These are phyloP conservation scores for Phaedon cochleariae DNA, from an alignment of 2,888 invertebrate genomes.

Conservation along the genomic window DNA sequence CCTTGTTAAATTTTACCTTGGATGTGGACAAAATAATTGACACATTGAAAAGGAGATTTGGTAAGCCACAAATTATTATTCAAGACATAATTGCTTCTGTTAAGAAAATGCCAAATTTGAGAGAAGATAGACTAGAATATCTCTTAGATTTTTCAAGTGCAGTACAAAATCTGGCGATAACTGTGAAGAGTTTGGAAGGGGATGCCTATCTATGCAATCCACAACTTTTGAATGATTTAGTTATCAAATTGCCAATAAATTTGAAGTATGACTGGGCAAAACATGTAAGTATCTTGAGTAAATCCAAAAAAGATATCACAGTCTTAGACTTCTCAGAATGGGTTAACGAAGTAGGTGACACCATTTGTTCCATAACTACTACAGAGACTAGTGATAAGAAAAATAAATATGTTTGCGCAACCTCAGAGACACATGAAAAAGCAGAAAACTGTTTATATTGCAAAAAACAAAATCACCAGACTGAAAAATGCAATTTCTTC, in stretches of 20 bases:
- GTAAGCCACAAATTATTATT: slow-evolving; percentile 16
- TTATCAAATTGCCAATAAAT: background rate
- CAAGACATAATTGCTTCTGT: slow-evolving; percentile 3
- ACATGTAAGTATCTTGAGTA: background rate
- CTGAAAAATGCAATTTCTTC: slow-evolving; percentile 9
- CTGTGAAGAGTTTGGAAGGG: slow-evolving; percentile 1
- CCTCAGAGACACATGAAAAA: background rate
- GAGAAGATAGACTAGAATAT: background rate
- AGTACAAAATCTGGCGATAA: slow-evolving; percentile 6
- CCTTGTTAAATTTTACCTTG: background rate
- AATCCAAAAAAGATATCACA: background rate
- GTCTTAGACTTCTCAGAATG: slow-evolving; percentile 5
- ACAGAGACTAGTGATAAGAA: background rate
- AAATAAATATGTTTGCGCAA: background rate
- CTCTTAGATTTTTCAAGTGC: background rate
- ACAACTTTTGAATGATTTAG: slow-evolving; percentile 3
- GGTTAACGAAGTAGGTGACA: slow-evolving; percentile 1
- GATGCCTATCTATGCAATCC: slow-evolving; percentile 6
- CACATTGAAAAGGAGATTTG: slow-evolving; percentile 3
- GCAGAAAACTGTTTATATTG: background rate
- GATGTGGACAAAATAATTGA: background rate
- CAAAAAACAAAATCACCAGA: background rate
- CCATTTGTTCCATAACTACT: background rate
- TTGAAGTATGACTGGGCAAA: background rate
- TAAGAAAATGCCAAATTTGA: background rate